These are phyloP conservation scores for Troides aeacus DNA, from an alignment of 2,888 invertebrate species.

Conservation along the genomic window DNA sequence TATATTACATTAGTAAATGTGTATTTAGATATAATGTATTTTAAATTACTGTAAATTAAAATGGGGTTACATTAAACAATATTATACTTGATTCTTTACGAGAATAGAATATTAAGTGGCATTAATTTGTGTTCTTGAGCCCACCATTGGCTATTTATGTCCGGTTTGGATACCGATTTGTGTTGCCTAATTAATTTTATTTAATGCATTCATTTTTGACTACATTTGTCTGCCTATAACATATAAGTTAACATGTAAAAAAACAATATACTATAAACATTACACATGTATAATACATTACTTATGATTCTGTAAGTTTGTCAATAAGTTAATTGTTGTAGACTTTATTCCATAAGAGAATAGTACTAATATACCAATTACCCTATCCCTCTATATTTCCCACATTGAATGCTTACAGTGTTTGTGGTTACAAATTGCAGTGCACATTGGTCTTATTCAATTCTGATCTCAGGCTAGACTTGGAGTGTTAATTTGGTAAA, in stretches of 20 bases:
- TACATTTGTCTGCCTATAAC: constrained; percentile 54
- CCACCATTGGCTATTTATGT: constrained; percentile 9
- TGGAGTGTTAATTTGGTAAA: constrained; percentile 74
- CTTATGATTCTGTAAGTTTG: constrained; percentile 59
- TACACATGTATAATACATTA: constrained; percentile 69
- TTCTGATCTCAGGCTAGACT: constrained; percentile 71
- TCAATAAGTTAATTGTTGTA: constrained; percentile 62
- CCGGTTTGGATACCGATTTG: constrained; percentile 2
- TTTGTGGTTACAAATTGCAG: constrained; percentile 40
- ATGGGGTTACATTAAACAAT: constrained; percentile 15
- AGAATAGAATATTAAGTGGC: constrained; percentile 18
- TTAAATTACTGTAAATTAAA: constrained; percentile 37
- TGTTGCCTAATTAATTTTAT: constrained; percentile 24
- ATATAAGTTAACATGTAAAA: constrained; percentile 57
- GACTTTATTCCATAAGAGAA: constrained; percentile 51
- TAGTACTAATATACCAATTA: constrained; percentile 45
- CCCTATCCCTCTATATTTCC: constrained; percentile 29
- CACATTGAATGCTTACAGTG: constrained; percentile 35
- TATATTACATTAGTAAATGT: constrained; percentile 48
- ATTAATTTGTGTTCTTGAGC: constrained; percentile 3
- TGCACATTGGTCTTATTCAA: constrained; percentile 40
- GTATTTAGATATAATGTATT: constrained; percentile 43
- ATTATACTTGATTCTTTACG: constrained; percentile 13
- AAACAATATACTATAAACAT: constrained; percentile 54
- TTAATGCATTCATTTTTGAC: constrained; percentile 37